Evolutionary conservation across 2,797 vertebrate genomes (phyloP).

Genomic region (Cirrhinus mrigala): DNA sequence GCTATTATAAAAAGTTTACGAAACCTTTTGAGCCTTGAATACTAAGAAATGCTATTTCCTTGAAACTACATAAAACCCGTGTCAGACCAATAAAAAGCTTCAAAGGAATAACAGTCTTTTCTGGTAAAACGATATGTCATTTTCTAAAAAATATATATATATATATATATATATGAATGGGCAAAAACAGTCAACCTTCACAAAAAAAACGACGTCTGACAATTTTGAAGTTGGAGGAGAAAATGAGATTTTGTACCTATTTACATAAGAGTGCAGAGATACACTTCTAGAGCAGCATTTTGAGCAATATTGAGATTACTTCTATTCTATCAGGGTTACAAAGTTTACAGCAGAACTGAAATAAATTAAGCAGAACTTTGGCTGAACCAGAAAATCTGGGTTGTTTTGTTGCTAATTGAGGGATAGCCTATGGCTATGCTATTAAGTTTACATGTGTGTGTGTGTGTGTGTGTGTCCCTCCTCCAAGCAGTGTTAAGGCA

Average conservation of each 20-base stretch:
- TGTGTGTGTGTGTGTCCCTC: not conserved
- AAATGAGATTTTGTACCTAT: too few species aligned
- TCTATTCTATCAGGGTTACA: not conserved
- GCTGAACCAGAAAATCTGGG: constrained; percentile 11
- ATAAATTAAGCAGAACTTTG: not conserved
- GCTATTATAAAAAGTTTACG: not conserved
- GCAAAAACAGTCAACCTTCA: too few species aligned
- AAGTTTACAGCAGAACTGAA: not conserved
- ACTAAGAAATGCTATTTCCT: not conserved
- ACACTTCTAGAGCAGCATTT: not conserved
- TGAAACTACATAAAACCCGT: not conserved
- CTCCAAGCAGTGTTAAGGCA: not conserved
- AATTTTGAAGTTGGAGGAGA: too few species aligned
- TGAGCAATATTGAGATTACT: not conserved
- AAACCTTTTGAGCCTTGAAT: not conserved
- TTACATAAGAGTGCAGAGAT: too few species aligned
- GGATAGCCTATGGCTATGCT: constrained; percentile 1
- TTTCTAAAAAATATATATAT: too few species aligned
- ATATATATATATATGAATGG: too few species aligned
- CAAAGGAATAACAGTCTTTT: too few species aligned
- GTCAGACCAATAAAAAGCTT: not conserved
- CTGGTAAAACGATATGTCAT: too few species aligned
- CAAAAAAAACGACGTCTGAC: too few species aligned
- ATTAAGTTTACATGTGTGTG: constrained; percentile 8
- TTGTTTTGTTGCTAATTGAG: not conserved